Evolutionary conservation across 2,113 vertebrate genomes (phyloP).

Genomic region (Sphaerodactylus townsendi): DNA sequence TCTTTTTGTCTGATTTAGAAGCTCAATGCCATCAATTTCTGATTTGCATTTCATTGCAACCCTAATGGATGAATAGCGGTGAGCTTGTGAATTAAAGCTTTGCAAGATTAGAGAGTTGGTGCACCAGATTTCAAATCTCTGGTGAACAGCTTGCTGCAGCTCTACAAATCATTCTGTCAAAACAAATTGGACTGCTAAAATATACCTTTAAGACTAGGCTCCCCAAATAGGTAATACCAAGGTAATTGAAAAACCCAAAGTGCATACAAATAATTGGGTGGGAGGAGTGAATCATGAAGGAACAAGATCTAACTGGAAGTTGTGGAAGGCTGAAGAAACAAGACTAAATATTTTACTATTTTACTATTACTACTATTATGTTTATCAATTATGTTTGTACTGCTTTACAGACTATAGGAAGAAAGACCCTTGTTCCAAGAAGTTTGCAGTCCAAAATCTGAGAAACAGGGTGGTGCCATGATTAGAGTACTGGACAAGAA

Average conservation of each 20-base stretch:
- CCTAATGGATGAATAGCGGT: slow-evolving; percentile 49
- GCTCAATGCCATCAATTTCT: slow-evolving; percentile 32
- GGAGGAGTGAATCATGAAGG: slow-evolving; percentile 13
- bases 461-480: no score
- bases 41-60: slow-evolving; percentile 58
- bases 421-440: no score
- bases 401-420: no score
- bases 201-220: slow-evolving; percentile 59
- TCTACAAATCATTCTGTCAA: slow-evolving; percentile 73
- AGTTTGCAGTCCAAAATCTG: no score
- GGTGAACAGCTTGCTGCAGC: slow-evolving; percentile 57
- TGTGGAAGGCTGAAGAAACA: slow-evolving; percentile 17
- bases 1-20: slow-evolving; percentile 47
- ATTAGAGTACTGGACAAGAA: no score
- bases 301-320: slow-evolving; percentile 12
- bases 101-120: slow-evolving; percentile 57
- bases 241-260: slow-evolving; percentile 58
- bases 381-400: no score
- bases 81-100: slow-evolving; percentile 45
- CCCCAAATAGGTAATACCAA: slow-evolving; percentile 53
- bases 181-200: slow-evolving; percentile 63
- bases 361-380: no score
- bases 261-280: slow-evolving; percentile 48
- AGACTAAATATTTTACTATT: background rate
- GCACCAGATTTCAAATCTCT: slow-evolving; percentile 61